Conservation (phyloP, 2,797 vertebrate species). For the Clarias pachynema region DNA sequence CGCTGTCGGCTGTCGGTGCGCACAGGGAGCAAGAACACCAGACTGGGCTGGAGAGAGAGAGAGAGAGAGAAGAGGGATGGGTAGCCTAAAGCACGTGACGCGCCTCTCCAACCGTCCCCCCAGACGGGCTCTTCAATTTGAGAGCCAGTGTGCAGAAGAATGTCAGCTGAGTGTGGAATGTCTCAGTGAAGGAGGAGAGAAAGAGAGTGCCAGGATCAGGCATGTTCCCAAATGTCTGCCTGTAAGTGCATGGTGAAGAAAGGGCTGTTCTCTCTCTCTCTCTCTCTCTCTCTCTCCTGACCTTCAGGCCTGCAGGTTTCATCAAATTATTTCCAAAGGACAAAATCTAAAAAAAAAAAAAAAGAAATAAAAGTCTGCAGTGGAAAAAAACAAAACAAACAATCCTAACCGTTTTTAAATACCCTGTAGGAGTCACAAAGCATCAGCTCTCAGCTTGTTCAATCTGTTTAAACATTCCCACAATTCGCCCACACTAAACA, state of each 20-base stretch:
- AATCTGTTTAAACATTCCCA: neutral
- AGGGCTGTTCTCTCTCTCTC: neutral
- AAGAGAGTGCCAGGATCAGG: conserved; percentile 41
- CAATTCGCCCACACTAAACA: neutral
- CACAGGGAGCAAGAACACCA: conserved; percentile 9
- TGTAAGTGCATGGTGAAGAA: neutral
- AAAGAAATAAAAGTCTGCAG: neutral
- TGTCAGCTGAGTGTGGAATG: conserved; percentile 57
- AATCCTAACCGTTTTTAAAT: too few relatives aligned
- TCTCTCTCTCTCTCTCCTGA: neutral
- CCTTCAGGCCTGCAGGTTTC: neutral
- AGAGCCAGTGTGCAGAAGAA: conserved; percentile 59
- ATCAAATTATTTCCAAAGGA: neutral
- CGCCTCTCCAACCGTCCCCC: conserved; percentile 24
- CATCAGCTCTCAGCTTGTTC: neutral
- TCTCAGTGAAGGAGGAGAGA: conserved; percentile 55
- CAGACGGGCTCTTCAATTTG: conserved; percentile 52
- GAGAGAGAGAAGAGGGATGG: conserved; percentile 27
- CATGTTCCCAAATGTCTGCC: conserved; percentile 16
- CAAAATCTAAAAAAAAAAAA: too few relatives aligned
- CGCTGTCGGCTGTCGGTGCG: conserved; percentile 21
- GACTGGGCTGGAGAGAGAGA: neutral
- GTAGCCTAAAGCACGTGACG: conserved; percentile 52
- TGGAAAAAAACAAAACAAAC: neutral
- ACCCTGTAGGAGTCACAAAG: neutral